Percentiles rank a stretch among this genome's conserved stretches.
These are phyloP conservation scores for Myiagra hebetior DNA, from an alignment of 2,113 vertebrate species.

Conservation along the genomic window DNA sequence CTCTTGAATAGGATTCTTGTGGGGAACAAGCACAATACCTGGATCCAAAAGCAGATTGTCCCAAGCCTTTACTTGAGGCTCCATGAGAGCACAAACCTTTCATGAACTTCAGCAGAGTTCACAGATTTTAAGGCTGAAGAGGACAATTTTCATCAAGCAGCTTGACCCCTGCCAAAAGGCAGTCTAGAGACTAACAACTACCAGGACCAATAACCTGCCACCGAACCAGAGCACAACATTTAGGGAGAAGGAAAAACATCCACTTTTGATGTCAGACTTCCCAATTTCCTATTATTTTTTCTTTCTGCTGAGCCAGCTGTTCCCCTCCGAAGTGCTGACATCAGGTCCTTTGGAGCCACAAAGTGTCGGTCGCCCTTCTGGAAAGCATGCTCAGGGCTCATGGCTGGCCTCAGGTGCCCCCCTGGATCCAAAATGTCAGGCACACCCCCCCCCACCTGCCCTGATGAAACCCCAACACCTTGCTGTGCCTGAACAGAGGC, in stretches of 20 bases:
- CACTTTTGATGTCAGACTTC: neutral
- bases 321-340: neutral
- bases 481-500: neutral
- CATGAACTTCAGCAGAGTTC: neutral
- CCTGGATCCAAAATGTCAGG: neutral
- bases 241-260: neutral
- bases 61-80: neutral
- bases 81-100: neutral
- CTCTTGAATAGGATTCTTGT: neutral
- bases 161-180: neutral
- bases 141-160: neutral
- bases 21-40: neutral
- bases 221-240: neutral
- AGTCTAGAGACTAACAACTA: neutral
- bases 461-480: neutral
- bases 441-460: neutral
- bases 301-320: neutral
- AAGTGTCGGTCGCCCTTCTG: fast-evolving
- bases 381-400: neutral
- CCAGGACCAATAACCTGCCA: neutral
- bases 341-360: neutral
- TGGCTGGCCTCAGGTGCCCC: neutral
- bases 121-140: neutral
- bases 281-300: neutral
- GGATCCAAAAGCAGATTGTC: neutral